phyloP scores from a whole-genome alignment of 35 echinoderm and acorn worm genomes.

The Patiria miniata region DNA sequence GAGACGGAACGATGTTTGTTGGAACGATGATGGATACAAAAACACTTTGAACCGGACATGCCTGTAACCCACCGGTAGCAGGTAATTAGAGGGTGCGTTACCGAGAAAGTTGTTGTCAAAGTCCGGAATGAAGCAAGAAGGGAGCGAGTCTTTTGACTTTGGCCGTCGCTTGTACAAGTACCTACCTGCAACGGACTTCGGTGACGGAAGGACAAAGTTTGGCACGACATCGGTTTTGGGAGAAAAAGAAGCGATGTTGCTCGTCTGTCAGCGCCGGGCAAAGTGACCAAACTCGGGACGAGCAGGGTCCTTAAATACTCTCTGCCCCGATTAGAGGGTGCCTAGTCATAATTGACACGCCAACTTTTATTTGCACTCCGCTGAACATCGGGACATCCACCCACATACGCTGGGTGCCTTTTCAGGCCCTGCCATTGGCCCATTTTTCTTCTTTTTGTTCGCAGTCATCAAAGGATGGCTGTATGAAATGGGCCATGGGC shows the following conservation, averaged over 20 bases:
- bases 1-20: too few relatives aligned
- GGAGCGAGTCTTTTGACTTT: too few relatives aligned
- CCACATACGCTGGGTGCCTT: neutral
- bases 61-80: too few relatives aligned
- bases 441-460: conserved; percentile 5
- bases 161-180: too few relatives aligned
- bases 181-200: too few relatives aligned
- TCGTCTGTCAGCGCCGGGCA: neutral
- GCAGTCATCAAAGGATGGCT: neutral
- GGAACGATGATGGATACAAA: too few relatives aligned
- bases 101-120: too few relatives aligned
- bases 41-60: too few relatives aligned
- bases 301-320: conserved; percentile 1
- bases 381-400: neutral
- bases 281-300: neutral
- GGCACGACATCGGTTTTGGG: neutral
- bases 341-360: conserved; percentile 2
- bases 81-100: too few relatives aligned
- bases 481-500: neutral
- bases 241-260: neutral
- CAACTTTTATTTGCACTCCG: conserved; percentile 22
- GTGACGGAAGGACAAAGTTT: conserved; percentile 1
- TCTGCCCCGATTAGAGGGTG: neutral
- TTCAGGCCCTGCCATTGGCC: conserved; percentile 5
- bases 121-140: too few relatives aligned